phyloP scores from a whole-genome alignment of 2,113 vertebrate species.

The Catharus minimus region DNA sequence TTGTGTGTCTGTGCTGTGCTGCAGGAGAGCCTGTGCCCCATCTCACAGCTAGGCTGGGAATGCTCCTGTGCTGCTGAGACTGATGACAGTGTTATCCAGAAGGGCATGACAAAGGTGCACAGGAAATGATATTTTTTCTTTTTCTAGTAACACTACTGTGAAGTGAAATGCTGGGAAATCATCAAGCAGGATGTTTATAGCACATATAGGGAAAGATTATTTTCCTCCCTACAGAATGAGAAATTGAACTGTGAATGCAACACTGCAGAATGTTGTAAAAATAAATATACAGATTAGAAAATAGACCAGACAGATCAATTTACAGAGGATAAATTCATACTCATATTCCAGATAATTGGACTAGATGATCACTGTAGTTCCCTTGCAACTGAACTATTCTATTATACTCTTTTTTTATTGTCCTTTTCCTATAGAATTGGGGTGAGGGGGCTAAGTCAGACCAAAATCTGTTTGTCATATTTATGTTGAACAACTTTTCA shows the following conservation, averaged over 20 bases:
- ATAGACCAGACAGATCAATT: not conserved
- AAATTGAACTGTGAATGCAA: not conserved
- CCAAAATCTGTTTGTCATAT: not conserved
- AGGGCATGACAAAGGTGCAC: not conserved
- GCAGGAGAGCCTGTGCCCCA: accelerated
- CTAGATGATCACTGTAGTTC: not conserved
- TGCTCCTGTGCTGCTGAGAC: not conserved
- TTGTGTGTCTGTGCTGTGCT: not conserved
- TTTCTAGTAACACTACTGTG: not conserved
- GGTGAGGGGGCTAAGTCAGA: not conserved
- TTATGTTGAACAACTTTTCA: not conserved
- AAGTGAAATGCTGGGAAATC: not conserved
- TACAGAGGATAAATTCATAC: not conserved
- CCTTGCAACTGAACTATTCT: not conserved
- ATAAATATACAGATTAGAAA: not conserved
- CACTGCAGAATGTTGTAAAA: not conserved
- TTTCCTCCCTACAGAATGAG: not conserved
- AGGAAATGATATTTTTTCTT: not conserved
- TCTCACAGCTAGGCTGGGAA: not conserved
- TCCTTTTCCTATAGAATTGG: not conserved
- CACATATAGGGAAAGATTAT: not conserved
- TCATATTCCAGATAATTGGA: not conserved
- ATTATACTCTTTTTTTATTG: not conserved
- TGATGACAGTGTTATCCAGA: not conserved
- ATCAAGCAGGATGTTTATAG: not conserved